A percentile compares a stretch with the other conserved stretches of the same genome.
Evolutionary conservation across 2,888 invertebrate genomes (phyloP).

Genomic region (Mesorhabditis belari): DNA sequence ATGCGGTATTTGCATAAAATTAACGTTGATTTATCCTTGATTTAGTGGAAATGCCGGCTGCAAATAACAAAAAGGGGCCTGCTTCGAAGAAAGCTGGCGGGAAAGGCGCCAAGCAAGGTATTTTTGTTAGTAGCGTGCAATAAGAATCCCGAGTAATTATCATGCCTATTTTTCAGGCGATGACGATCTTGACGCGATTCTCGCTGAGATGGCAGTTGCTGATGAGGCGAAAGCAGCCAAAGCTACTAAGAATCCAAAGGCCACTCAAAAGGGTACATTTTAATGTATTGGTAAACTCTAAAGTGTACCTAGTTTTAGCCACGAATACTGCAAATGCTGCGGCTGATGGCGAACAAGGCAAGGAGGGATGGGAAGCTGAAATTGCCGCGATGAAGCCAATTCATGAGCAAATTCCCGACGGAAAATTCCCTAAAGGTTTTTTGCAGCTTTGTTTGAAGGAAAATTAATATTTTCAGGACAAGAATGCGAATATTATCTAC

Average conservation of each 20-base stretch:
- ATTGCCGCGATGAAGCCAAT: slow-evolving; percentile 56
- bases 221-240: slow-evolving; percentile 30
- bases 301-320: slow-evolving; percentile 1
- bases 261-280: background rate
- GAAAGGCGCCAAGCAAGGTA: background rate
- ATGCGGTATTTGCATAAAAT: too few relatives aligned
- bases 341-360: slow-evolving; percentile 2
- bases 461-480: background rate
- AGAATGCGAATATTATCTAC: slow-evolving; percentile 3
- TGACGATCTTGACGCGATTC: slow-evolving; percentile 48
- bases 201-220: slow-evolving; percentile 38
- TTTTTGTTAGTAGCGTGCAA: too few relatives aligned
- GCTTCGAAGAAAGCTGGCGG: background rate
- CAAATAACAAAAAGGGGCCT: slow-evolving; percentile 16
- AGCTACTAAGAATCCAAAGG: slow-evolving; percentile 28
- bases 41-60: background rate
- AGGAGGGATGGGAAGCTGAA: slow-evolving; percentile 24
- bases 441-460: too few relatives aligned
- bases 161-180: slow-evolving; percentile 3
- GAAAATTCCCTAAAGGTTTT: slow-evolving; percentile 75
- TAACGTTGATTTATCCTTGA: background rate
- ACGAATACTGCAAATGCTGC: slow-evolving; percentile 5
- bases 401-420: slow-evolving; percentile 74
- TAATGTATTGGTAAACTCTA: too few relatives aligned
- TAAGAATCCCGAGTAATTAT: background rate